phyloP scores from a whole-genome alignment of 35 echinoderm and acorn worm species.

The Amphiura filiformis region DNA sequence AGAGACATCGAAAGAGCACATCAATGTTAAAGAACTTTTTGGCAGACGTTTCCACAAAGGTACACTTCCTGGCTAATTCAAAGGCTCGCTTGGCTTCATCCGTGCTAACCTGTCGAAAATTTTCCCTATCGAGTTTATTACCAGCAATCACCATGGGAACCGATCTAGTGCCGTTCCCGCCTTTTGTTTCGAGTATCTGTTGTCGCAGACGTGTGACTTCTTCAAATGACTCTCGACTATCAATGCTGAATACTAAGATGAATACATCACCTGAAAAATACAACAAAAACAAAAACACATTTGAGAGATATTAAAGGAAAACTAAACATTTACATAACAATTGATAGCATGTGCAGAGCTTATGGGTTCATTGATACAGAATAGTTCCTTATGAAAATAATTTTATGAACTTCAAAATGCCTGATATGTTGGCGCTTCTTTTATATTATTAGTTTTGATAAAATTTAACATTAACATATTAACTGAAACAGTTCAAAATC shows the following conservation, averaged over 20 bases:
- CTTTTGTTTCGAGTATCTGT: constrained; percentile 85
- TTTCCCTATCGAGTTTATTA: constrained; percentile 87
- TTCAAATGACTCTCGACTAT: constrained; percentile 73
- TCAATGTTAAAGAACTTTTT: constrained; percentile 93
- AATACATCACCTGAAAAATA: constrained; percentile 91
- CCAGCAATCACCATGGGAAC: constrained; percentile 97
- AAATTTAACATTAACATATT: no score
- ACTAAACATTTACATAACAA: no score
- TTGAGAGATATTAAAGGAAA: no score
- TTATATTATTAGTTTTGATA: no score
- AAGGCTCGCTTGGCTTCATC: constrained; percentile 76
- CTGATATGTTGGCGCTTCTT: not conserved
- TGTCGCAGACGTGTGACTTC: constrained; percentile 79
- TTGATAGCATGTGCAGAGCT: no score
- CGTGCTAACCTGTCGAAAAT: constrained; percentile 56
- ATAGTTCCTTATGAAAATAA: no score
- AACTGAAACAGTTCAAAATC: no score
- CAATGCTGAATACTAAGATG: constrained; percentile 94
- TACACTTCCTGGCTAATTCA: constrained; percentile 62
- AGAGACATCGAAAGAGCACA: constrained; percentile 75
- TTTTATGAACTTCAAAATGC: no score
- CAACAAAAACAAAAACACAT: not conserved
- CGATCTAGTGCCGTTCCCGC: constrained; percentile 59
- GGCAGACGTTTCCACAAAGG: constrained; percentile 90
- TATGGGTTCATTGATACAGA: no score